Evolutionary conservation across 2,113 vertebrate species (phyloP).

Genomic region (Leptocoma aspasia): DNA sequence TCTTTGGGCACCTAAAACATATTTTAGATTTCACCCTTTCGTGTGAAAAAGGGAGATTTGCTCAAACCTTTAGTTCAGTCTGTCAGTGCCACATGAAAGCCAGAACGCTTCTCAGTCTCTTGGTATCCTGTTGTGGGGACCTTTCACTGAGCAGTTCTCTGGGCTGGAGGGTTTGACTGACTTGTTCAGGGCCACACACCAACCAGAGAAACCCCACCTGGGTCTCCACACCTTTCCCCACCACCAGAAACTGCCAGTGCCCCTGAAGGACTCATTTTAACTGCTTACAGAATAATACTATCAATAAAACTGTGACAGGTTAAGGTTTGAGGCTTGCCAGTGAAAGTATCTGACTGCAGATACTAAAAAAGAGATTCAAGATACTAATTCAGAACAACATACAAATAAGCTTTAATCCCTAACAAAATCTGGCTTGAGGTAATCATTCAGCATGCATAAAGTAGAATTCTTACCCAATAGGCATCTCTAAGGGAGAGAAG

Average conservation of each 20-base stretch:
- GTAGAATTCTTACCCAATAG: background rate
- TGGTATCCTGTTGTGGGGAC: background rate
- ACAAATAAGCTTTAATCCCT: background rate
- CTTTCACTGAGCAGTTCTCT: background rate
- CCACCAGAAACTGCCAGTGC: background rate
- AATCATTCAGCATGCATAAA: background rate
- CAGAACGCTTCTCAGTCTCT: background rate
- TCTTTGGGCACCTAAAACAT: background rate
- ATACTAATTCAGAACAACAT: background rate
- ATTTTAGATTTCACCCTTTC: background rate
- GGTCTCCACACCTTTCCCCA: background rate
- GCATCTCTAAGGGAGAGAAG: background rate
- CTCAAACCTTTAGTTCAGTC: background rate
- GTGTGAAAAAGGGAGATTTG: background rate
- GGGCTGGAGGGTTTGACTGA: background rate
- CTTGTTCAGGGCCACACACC: background rate
- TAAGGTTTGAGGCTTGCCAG: background rate
- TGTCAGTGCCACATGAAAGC: background rate
- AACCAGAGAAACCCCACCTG: background rate
- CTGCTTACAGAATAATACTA: background rate
- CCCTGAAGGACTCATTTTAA: background rate
- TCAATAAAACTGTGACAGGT: background rate
- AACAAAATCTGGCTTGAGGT: background rate
- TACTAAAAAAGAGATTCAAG: background rate
- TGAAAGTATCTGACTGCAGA: background rate